These are phyloP conservation scores for Nasua narica DNA, from an alignment of 2,797 vertebrate genomes.

Conservation along the genomic window DNA sequence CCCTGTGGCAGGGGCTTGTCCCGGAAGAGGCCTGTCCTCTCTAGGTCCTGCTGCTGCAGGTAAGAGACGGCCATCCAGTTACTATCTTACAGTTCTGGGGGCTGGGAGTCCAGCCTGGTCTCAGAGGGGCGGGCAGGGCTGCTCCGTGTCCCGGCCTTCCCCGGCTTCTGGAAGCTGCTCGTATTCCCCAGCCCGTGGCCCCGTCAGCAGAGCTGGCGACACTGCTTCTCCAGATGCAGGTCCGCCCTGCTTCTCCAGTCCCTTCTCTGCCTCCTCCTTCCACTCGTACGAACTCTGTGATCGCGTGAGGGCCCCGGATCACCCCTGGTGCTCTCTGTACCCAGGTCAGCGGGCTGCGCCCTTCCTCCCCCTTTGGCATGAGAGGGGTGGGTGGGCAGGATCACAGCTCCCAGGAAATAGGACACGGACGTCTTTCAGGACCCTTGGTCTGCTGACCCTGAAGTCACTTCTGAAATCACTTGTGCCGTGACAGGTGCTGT, in stretches of 20 bases:
- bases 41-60: neutral
- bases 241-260: accelerated
- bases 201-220: neutral
- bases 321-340: accelerated
- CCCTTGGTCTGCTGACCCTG: accelerated
- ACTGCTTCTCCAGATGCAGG: no score
- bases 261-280: accelerated
- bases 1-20: accelerated
- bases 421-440: neutral
- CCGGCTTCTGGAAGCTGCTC: neutral
- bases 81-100: neutral
- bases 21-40: neutral
- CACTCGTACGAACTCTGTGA: neutral
- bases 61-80: accelerated
- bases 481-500: accelerated
- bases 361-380: neutral
- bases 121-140: neutral
- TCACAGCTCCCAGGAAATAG: neutral
- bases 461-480: no score
- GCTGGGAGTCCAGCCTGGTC: neutral
- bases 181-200: accelerated
- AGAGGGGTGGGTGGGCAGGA: accelerated
- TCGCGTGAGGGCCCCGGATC: accelerated
- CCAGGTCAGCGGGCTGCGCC: neutral
- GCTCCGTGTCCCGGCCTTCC: accelerated